These are phyloP conservation scores for Paralvinella palmiformis DNA, from an alignment of 1,140 invertebrate genomes.

Conservation along the genomic window DNA sequence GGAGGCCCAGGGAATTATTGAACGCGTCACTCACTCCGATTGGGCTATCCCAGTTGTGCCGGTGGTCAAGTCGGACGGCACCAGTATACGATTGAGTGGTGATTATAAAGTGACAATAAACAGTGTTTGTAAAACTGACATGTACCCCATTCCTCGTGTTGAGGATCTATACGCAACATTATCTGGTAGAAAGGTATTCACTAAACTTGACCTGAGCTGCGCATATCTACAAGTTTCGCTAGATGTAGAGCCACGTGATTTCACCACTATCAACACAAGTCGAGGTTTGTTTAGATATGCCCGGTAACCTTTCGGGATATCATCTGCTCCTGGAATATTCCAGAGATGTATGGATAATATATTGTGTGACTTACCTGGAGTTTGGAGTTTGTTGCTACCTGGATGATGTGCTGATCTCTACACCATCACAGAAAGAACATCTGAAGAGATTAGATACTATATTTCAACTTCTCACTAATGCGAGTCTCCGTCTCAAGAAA, in stretches of 20 bases:
- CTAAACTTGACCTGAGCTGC: slow-evolving; percentile 22
- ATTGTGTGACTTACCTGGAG: background rate
- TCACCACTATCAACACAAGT: background rate
- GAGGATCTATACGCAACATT: slow-evolving; percentile 25
- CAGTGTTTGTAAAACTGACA: too few relatives aligned
- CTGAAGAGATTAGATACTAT: background rate
- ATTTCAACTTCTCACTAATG: background rate
- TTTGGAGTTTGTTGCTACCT: background rate
- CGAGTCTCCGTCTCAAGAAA: background rate
- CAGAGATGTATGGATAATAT: background rate
- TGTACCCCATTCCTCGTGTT: too few relatives aligned
- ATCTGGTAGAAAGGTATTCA: slow-evolving; percentile 22
- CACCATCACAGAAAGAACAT: background rate
- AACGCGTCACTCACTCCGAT: slow-evolving; percentile 34
- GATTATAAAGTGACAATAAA: too few relatives aligned
- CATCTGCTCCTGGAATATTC: background rate
- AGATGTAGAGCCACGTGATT: background rate
- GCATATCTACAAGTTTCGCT: too few relatives aligned
- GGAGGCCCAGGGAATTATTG: slow-evolving; percentile 22
- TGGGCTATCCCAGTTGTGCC: slow-evolving; percentile 51
- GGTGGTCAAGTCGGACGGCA: too few relatives aligned
- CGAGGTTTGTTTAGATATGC: background rate
- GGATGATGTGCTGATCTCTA: background rate
- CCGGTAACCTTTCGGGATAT: background rate
- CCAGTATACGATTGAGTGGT: too few relatives aligned